Evolutionary conservation across 2,113 vertebrate genomes (phyloP), one percentile per base, ranked within the genome.

Genomic region (Melanostigma gelatinosum): DNA sequence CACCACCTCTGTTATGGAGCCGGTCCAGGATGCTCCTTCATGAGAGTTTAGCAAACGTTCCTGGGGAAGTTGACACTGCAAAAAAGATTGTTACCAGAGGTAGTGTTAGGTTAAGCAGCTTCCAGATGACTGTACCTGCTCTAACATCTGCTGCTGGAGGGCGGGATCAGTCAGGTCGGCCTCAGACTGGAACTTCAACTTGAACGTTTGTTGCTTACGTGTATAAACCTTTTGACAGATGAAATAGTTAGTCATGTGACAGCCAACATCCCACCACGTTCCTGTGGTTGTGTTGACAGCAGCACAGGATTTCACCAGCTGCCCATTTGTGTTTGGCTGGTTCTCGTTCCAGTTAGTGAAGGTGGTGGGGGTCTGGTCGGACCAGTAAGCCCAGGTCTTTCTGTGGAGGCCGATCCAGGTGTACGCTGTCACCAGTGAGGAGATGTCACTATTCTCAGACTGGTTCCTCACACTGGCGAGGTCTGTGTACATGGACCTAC

Each of bases 361-460:
- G 46, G 9, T 71, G 0, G 10, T 16, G 8, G 3, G 48, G 6
- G 6, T 85, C 5, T 27, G 24, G 52, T 88, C 81, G 13, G 90
- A 90, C 90, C 92, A 90, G 16, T 22, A 6, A 22, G 22, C 3
- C 76, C 85, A 91, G 1, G 0, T 0, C 0, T 16, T n/a, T 75
- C 88, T 79, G 57, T 57, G 7, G 11, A 93, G 88, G 60, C 91
- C 86, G 0, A 93, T 83, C 91, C 90, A 91, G 20, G 67, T n/a
- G n/a, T n/a, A n/a, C n/a, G n/a, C n/a, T 1, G 1, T 74, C 32
- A 24, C 1, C 18, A 55, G 0, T 8, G 32, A 12, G 15, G 5
- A 0, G 40, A 93, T 79, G 12, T 54, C 0, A 1, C 65, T 0
- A 6, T 76, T 82, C 60, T 88, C 85, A 42, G 57, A 9, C 1